Evolutionary conservation across 2,797 vertebrate genomes (phyloP), one percentile per base, ranked within the genome.

Genomic region (Melanogrammus aeglefinus): DNA sequence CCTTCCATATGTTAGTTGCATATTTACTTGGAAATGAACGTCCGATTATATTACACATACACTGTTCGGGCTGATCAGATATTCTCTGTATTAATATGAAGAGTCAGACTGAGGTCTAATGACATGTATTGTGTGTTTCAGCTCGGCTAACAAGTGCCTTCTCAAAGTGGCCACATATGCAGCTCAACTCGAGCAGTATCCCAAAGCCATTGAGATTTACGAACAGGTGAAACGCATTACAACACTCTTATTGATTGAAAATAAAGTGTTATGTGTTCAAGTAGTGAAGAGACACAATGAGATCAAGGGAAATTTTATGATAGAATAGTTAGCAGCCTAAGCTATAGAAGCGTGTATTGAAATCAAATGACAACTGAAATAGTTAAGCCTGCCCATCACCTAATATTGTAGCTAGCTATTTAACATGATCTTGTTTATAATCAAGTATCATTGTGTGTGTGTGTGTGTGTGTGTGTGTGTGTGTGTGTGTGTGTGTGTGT

Each of bases 121-220:
- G 35, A 36, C 35, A 36, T 29, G 21, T 1, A 27, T 33, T 73
- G 4, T 81, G 6, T 79, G 73, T 79, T 84, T 76, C 72, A 92
- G 91, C 84, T 94, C 93, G 74, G 97, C 97, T 69, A 98, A 98
- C 93, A 98, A 98, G 93, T 98, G 97, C 90, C 93, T 98, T 83
- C 93, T 98, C 84, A 98, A 98, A 91, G 97, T 98, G 75, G 97
- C 97, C 0, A 95, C 95, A 0, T 97, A 97, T 0, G 95, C 97
- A 0, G 97, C 97, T 0, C 97, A 97, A 89, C 92, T 98, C 91
- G 97, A 98, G 88, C 95, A 97, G 87, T 97, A 98, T 81, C 95
- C 91, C 66, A 98, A 97, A 86, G 97, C 97, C 0, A 94, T 97
- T 0, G 96, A 98, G 86, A 97, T 98, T 86, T 98, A 97, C 0